phyloP scores from a whole-genome alignment of 2,888 invertebrate genomes.

The Sinopyrophorus schimmeli region DNA sequence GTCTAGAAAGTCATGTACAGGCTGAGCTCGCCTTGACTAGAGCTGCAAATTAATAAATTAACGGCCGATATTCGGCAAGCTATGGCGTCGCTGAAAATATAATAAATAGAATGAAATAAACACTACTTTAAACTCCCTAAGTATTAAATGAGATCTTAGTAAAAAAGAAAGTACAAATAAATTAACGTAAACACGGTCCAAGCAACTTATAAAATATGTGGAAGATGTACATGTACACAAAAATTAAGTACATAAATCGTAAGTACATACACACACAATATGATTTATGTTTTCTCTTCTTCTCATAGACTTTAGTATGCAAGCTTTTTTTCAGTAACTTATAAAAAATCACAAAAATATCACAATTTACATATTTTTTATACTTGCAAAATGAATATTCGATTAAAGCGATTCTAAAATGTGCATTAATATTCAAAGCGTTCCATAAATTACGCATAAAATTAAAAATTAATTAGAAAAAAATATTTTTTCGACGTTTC shows the following conservation, averaged over 20 bases:
- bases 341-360: too few relatives aligned
- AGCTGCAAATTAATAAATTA: slow-evolving; percentile 44
- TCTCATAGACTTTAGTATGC: too few relatives aligned
- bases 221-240: slow-evolving; percentile 4
- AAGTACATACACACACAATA: slow-evolving; percentile 14
- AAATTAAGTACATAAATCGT: slow-evolving; percentile 27
- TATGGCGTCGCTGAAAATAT: slow-evolving; percentile 45
- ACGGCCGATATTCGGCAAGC: slow-evolving; percentile 45
- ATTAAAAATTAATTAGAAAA: too few relatives aligned
- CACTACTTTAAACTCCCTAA: slow-evolving; percentile 28
- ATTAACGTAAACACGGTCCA: slow-evolving; percentile 18
- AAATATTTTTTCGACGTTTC: too few relatives aligned
- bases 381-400: too few relatives aligned
- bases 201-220: slow-evolving; percentile 6
- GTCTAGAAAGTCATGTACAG: slow-evolving; percentile 32
- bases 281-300: too few relatives aligned
- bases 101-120: slow-evolving; percentile 36
- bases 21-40: slow-evolving; percentile 47
- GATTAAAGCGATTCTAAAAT: too few relatives aligned
- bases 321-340: too few relatives aligned
- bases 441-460: too few relatives aligned
- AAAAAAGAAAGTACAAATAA: slow-evolving; percentile 26
- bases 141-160: slow-evolving; percentile 32
- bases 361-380: too few relatives aligned
- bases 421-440: too few relatives aligned